Conservation (phyloP, 2,888 invertebrate species). For the Agonopterix subpropinquella region DNA sequence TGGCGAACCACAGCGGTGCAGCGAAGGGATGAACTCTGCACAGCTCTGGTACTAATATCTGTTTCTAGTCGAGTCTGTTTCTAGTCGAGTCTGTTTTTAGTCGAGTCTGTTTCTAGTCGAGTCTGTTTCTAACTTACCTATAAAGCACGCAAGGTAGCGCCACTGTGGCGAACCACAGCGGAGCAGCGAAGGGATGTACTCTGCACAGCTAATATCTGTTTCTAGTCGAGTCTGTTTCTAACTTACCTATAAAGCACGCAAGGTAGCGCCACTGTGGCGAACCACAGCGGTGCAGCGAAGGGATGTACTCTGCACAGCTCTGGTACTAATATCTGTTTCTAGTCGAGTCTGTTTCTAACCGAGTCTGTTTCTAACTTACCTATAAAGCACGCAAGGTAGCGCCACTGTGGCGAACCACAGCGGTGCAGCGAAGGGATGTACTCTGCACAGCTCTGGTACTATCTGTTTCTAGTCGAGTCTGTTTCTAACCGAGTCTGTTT, state of each 20-base stretch:
- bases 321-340: slow-evolving; percentile 95
- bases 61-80: too few relatives aligned
- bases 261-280: slow-evolving; percentile 96
- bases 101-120: too few relatives aligned
- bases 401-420: too few relatives aligned
- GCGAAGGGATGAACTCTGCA: slow-evolving; percentile 98
- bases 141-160: slow-evolving; percentile 97
- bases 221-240: slow-evolving; percentile 92
- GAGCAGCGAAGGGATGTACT: slow-evolving; percentile 96
- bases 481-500: slow-evolving; percentile 89
- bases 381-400: slow-evolving; percentile 94
- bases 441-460: slow-evolving; percentile 94
- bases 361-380: slow-evolving; percentile 26
- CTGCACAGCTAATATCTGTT: slow-evolving; percentile 82
- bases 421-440: slow-evolving; percentile 97
- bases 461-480: slow-evolving; percentile 94
- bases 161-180: too few relatives aligned
- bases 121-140: slow-evolving; percentile 34
- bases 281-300: slow-evolving; percentile 93
- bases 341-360: too few relatives aligned
- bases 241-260: slow-evolving; percentile 88
- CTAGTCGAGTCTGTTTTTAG: too few relatives aligned
- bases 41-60: slow-evolving; percentile 97
- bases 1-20: slow-evolving; percentile 94
- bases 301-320: slow-evolving; percentile 98